These are phyloP conservation scores for Colossoma macropomum DNA, from an alignment of 2,113 vertebrate species.

Conservation along the genomic window DNA sequence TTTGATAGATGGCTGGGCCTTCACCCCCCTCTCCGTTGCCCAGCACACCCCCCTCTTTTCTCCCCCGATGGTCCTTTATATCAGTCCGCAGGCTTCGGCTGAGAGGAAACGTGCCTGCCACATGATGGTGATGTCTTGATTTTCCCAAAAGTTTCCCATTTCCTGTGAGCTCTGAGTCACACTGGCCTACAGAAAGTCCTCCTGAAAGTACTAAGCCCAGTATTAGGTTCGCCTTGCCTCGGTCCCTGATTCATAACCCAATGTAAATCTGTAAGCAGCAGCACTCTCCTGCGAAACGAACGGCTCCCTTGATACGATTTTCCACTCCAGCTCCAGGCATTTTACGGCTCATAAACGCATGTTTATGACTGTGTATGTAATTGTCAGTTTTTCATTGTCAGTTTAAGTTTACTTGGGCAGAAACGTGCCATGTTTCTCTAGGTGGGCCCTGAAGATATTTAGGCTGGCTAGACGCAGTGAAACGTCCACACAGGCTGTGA, in stretches of 20 bases:
- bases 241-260: slow-evolving; percentile 29
- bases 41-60: background rate
- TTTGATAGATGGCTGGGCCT: slow-evolving; percentile 52
- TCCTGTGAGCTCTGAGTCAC: slow-evolving; percentile 51
- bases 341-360: slow-evolving; percentile 9
- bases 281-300: background rate
- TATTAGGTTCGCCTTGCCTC: slow-evolving; percentile 22
- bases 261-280: slow-evolving; percentile 24
- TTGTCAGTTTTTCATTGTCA: background rate
- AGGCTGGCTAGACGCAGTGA: background rate
- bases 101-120: slow-evolving; percentile 54
- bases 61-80: slow-evolving; percentile 42
- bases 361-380: background rate
- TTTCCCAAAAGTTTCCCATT: slow-evolving; percentile 53
- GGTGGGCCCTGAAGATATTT: background rate
- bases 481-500: too few species aligned
- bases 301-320: slow-evolving; percentile 11
- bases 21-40: slow-evolving; percentile 26
- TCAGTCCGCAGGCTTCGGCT: slow-evolving; percentile 28
- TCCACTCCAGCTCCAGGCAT: slow-evolving; percentile 1
- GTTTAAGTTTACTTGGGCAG: background rate
- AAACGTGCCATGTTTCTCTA: background rate
- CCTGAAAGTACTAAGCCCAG: background rate
- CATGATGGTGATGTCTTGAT: slow-evolving; percentile 54
- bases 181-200: background rate